These are phyloP conservation scores for Peromyscus maniculatus DNA, from an alignment of 2,113 vertebrate species.

Conservation along the genomic window DNA sequence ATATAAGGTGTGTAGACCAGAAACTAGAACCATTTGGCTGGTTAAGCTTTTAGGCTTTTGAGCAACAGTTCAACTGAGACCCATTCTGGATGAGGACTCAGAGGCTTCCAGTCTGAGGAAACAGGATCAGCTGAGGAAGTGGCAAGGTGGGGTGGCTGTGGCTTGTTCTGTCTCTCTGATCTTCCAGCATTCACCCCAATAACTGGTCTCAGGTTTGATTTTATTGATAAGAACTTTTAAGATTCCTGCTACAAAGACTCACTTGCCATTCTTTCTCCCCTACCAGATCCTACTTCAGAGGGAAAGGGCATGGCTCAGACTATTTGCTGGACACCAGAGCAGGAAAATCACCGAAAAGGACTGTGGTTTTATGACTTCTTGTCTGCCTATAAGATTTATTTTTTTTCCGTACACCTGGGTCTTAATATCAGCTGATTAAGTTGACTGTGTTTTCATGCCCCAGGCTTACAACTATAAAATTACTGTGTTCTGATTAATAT, in stretches of 20 bases:
- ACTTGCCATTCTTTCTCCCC: neutral
- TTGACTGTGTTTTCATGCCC: slow-evolving; percentile 42
- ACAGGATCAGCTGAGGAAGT: too few species aligned
- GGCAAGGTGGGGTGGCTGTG: too few species aligned
- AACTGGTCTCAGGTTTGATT: too few species aligned
- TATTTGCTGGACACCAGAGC: neutral
- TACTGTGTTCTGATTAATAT: slow-evolving; percentile 79
- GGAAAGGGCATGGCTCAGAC: neutral
- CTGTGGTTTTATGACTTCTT: neutral
- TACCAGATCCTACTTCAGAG: neutral
- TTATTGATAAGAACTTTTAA: too few species aligned
- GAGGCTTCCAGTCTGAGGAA: too few species aligned
- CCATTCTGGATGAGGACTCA: too few species aligned
- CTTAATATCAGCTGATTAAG: slow-evolving; percentile 22
- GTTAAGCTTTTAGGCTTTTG: too few species aligned
- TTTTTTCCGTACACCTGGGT: neutral
- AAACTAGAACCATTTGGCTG: too few species aligned
- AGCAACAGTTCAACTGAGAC: too few species aligned
- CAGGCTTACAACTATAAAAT: slow-evolving; percentile 64
- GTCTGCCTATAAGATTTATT: neutral
- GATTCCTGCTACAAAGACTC: neutral
- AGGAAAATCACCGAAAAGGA: neutral
- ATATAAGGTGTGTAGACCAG: too few species aligned
- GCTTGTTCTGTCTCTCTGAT: too few species aligned
- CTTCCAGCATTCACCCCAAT: too few species aligned